Conservation (phyloP, 2,888 invertebrate genomes). For the Drosophila fulvimacula region DNA sequence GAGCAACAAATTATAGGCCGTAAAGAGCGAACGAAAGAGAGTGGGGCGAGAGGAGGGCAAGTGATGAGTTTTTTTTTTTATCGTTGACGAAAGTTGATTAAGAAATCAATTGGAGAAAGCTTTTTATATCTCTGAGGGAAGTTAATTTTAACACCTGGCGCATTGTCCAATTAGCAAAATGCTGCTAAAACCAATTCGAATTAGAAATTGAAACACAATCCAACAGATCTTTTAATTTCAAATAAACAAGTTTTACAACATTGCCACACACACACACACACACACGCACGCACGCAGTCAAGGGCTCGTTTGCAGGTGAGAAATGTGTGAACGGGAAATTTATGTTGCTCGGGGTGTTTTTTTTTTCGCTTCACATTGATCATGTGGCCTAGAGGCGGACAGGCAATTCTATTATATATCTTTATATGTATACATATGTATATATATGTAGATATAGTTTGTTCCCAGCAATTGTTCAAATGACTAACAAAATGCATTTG, state of each 20-base stretch:
- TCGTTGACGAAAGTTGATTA: slow-evolving; percentile 45
- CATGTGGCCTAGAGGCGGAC: slow-evolving; percentile 33
- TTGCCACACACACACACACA: neutral
- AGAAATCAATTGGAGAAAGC: slow-evolving; percentile 45
- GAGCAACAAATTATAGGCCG: slow-evolving; percentile 35
- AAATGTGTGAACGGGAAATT: slow-evolving; percentile 7
- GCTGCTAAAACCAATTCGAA: slow-evolving; percentile 43
- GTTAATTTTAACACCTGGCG: slow-evolving; percentile 34
- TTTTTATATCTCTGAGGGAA: slow-evolving; percentile 5
- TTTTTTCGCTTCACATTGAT: slow-evolving; percentile 21
- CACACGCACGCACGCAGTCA: neutral
- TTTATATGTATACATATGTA: neutral
- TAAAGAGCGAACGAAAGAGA: neutral
- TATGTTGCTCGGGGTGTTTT: slow-evolving; percentile 31
- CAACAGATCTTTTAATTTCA: slow-evolving; percentile 34
- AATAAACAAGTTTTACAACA: slow-evolving; percentile 39
- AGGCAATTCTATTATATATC: neutral
- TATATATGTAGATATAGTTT: slow-evolving; percentile 1
- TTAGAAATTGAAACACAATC: slow-evolving; percentile 33
- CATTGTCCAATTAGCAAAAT: slow-evolving; percentile 43
- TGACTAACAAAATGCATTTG: slow-evolving; percentile 41
- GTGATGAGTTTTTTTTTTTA: slow-evolving; percentile 34
- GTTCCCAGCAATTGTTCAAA: slow-evolving; percentile 44
- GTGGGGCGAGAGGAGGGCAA: neutral
- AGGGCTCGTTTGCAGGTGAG: slow-evolving; percentile 39